Conservation (phyloP, 1,140 invertebrate genomes). For the Aphaenogaster ashmeadi region DNA sequence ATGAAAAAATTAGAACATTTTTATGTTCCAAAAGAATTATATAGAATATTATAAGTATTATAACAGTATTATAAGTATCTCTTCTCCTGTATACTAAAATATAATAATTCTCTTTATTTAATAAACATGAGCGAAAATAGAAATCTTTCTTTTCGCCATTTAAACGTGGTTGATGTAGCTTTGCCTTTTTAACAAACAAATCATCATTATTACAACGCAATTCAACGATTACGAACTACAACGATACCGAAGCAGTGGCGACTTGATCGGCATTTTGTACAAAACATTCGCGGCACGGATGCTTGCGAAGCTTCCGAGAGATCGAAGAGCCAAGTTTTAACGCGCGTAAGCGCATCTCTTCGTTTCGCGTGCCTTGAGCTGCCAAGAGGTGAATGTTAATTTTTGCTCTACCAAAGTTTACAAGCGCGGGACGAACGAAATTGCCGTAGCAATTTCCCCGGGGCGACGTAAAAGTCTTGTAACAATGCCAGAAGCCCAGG, state of each 20-base stretch:
- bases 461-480: constrained; percentile 70
- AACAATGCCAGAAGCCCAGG: constrained; percentile 40
- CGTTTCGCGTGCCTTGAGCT: background rate
- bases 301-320: background rate
- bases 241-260: background rate
- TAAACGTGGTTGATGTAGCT: background rate
- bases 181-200: background rate
- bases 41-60: background rate
- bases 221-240: background rate
- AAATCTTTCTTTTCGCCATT: background rate
- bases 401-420: constrained; percentile 62
- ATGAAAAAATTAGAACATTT: background rate
- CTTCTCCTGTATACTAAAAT: background rate
- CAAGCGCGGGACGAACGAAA: constrained; percentile 56
- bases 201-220: background rate
- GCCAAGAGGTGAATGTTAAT: constrained; percentile 70
- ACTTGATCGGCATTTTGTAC: constrained; percentile 8
- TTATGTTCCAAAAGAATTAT: background rate
- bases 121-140: background rate
- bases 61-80: too few relatives aligned
- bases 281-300: constrained; percentile 31
- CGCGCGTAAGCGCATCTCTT: background rate
- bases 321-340: constrained; percentile 39
- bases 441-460: constrained; percentile 72
- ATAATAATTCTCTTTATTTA: background rate